A percentile compares a stretch with the other conserved stretches of the same genome.
Conservation (phyloP, 2,888 invertebrate genomes). For the Clivina fossor region DNA sequence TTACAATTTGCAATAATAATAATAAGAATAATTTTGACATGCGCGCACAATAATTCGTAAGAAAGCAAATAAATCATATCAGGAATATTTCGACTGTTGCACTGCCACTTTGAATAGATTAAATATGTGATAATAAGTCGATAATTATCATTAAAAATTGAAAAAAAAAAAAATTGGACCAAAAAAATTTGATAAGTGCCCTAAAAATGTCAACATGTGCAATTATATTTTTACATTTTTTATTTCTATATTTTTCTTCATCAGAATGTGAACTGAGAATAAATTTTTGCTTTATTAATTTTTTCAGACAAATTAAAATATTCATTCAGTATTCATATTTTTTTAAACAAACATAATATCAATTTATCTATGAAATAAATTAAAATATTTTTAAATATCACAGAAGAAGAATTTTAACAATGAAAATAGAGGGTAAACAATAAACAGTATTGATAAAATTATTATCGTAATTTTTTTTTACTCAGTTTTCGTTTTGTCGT, state of each 20-base stretch:
- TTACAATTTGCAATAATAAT: slow-evolving; percentile 2
- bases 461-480: slow-evolving; percentile 20
- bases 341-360: no score
- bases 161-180: slow-evolving; percentile 18
- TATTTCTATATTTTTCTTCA: no score
- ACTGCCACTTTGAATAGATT: slow-evolving; percentile 18
- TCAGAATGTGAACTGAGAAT: no score
- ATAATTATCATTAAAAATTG: neutral
- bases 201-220: slow-evolving; percentile 27
- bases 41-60: slow-evolving; percentile 19
- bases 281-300: no score
- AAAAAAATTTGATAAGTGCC: slow-evolving; percentile 25
- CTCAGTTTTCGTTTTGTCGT: slow-evolving; percentile 1
- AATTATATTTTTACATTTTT: no score
- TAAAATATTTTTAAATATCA: no score
- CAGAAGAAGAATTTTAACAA: no score
- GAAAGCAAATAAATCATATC: slow-evolving; percentile 18
- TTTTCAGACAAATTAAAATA: no score
- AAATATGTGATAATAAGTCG: slow-evolving; percentile 17
- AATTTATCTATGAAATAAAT: no score
- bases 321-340: no score
- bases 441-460: no score
- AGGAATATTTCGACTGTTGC: slow-evolving; percentile 17
- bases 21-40: slow-evolving; percentile 2
- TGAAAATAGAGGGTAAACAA: no score